Base-by-base conservation (phyloP, 2,797 vertebrate species). In the Oryzias dopingdopingensis region DNA sequence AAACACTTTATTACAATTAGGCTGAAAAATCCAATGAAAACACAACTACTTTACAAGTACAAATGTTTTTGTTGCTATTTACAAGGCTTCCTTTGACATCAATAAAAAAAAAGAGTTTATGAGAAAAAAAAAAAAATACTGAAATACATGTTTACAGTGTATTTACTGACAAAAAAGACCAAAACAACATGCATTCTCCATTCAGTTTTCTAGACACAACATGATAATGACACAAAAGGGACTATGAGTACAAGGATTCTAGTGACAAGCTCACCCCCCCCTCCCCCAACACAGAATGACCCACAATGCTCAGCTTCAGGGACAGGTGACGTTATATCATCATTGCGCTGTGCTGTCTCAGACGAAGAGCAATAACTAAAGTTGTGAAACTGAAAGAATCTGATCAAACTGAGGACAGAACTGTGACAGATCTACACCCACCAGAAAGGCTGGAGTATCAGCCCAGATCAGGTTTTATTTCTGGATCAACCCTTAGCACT, bases 1-100 rank as follows among this genome's bases (percentile, higher is more conserved):
- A 92, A 94, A 94, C 92, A 94, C 89, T 96, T 96, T 96, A 96
- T 95, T 95, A 94, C 93, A 94, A 92, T 91, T 90, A 91, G 91
- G 92, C 91, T 91, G 91, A 86, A 92, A 93, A 94, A 93, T 90
- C 89, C 88, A 92, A 92, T 91, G 91, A 93, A 90, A 93, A 93
- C 94, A 93, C 91, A 52, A 94, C 94, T 94, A 94, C 92, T 90
- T 91, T 91, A 93, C 93, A 93, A 91, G 92, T 95, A 95, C 94
- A 94, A 95, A 95, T 90, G 90, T 86, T 86, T 85, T 86, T 86
- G 79, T 87, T 76, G 86, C 82, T 95, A 95, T 95, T 92, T 95
- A 96, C 93, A 95, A 49, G 37, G 77, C 81, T 81, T 83, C 60
- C 56, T 77, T 81, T 71, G 77, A 90, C 85, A 84, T 83, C 80